Conservation (phyloP, 2,113 vertebrate genomes). For the Morphnarchus princeps region DNA sequence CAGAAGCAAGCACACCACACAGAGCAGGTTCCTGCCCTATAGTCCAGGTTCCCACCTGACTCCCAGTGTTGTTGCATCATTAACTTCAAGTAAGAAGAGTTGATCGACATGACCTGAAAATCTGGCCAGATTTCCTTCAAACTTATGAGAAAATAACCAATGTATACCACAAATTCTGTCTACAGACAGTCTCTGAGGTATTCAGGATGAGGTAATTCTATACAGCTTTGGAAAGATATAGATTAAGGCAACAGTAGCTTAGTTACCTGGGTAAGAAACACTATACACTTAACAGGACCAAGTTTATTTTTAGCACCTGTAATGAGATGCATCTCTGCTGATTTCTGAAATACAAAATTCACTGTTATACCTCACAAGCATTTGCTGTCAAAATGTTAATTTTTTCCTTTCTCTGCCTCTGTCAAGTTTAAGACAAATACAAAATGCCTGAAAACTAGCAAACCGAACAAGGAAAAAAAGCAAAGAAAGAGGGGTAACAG, state of each 20-base stretch:
- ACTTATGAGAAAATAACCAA: background rate
- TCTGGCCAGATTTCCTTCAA: background rate
- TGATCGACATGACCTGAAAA: background rate
- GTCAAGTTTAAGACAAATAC: background rate
- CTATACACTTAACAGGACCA: background rate
- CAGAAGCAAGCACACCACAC: background rate
- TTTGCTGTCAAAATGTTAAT: background rate
- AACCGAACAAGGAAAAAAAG: background rate
- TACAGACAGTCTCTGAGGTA: background rate
- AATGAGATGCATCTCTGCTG: background rate
- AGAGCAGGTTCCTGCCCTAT: background rate
- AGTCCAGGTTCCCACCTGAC: background rate
- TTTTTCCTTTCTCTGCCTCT: background rate
- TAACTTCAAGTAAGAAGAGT: background rate
- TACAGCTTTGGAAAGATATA: background rate
- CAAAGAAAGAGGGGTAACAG: background rate
- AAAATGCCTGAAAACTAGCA: background rate
- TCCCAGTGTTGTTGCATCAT: background rate
- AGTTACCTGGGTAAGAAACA: background rate
- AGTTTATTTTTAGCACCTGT: background rate
- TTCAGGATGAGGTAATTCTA: background rate
- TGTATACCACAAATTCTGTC: background rate
- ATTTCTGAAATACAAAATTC: background rate
- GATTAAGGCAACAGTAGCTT: background rate
- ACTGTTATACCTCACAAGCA: background rate